Evolutionary conservation across 2,888 invertebrate genomes (phyloP), one percentile per base, ranked within the genome.

Genomic region (Eupithecia vulgata): DNA sequence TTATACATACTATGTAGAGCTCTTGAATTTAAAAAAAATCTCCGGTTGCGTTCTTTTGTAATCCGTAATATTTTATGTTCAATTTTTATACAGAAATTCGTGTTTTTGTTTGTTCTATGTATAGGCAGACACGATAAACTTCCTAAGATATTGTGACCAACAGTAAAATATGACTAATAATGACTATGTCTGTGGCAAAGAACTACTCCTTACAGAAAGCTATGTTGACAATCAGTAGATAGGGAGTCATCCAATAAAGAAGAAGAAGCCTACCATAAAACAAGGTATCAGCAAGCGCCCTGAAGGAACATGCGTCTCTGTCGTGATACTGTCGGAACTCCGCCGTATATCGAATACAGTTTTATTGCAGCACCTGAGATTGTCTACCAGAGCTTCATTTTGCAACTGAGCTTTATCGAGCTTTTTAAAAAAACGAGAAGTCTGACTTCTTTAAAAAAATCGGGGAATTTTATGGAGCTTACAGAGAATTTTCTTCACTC

Each of bases 281-380:
- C 67, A 69, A 48, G 37, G 64, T 72, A 72, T 59, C 64, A 70
- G 61, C 71, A 71, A 70, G 66, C 72, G 65, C 21, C 59, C 67
- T 71, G 78, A 74, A 72, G 61, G 73, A 52, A 71, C 77, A 81
- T 81, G 72, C 72, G 73, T 79, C 79, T 76, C 68, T 70, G 78
- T 79, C 78, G 61, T 34, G 75, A 78, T 75, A 75, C 66, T 72
- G 78, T 78, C 78, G 61, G 74, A 73, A 72, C 73, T 78, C 37
- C 73, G 52, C 68, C 70, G 74, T 75, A 67, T 69, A 59, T 74
- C 68, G 73, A 62, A 76, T 76, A 75, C 73, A 61, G 71, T 76
- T 79, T 79, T 79, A 79, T 75, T 76, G 79, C 69, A 74, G 62
- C 57, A 25, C 68, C 34, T 42, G 21, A 73, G 68, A 73, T 68